Evolutionary conservation across 1,140 invertebrate species (phyloP).

Genomic region (Dreissena polymorpha): DNA sequence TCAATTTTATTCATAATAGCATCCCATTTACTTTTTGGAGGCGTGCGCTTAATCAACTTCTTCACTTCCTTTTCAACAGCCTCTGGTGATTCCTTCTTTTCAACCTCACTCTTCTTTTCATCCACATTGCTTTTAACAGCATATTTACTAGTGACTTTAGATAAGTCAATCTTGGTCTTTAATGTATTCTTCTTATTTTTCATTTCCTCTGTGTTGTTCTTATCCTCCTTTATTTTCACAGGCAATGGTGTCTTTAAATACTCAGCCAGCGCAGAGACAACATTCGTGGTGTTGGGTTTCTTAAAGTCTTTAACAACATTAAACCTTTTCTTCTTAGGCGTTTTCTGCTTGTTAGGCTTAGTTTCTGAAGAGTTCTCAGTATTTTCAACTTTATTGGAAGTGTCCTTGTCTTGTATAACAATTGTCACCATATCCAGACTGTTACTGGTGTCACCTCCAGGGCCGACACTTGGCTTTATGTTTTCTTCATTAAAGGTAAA

Average conservation of each 20-base stretch:
- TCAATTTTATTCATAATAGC: conserved; percentile 79
- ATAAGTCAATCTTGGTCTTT: conserved; percentile 50
- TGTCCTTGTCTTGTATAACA: conserved; percentile 46
- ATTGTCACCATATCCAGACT: conserved; percentile 29
- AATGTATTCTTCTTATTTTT: conserved; percentile 63
- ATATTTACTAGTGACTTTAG: conserved; percentile 48
- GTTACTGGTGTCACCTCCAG: neutral
- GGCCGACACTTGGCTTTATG: neutral
- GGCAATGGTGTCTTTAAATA: conserved; percentile 73
- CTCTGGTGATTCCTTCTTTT: conserved; percentile 58
- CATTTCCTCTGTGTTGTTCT: conserved; percentile 62
- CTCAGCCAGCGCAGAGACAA: conserved; percentile 71
- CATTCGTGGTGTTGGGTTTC: conserved; percentile 76
- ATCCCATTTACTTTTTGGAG: conserved; percentile 79
- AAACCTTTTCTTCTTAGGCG: conserved; percentile 60
- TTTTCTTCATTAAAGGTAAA: no score
- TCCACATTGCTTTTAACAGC: conserved; percentile 47
- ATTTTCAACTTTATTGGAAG: conserved; percentile 80
- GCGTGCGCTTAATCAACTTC: conserved; percentile 73
- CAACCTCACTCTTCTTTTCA: conserved; percentile 53
- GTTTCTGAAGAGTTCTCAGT: conserved; percentile 45
- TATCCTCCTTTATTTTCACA: conserved; percentile 65
- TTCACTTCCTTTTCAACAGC: conserved; percentile 63
- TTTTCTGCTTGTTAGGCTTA: conserved; percentile 54
- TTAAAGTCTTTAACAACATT: conserved; percentile 70